Evolutionary conservation across 2,113 vertebrate genomes (phyloP).

Genomic region (Grammomys surdaster): DNA sequence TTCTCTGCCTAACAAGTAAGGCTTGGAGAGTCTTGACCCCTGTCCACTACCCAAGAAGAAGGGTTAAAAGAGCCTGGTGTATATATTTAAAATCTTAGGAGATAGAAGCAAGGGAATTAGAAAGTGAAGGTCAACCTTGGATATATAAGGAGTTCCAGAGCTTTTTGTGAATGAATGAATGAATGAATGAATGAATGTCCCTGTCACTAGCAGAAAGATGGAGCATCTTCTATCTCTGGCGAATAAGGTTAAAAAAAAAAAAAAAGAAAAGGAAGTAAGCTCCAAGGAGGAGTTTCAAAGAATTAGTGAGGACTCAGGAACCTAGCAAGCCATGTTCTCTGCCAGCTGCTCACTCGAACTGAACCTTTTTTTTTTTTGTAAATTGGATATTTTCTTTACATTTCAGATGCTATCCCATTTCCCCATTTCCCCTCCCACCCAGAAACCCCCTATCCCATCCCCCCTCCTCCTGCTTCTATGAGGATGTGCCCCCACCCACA

Average conservation of each 20-base stretch:
- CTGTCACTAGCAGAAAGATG: not conserved
- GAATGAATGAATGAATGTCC: not conserved
- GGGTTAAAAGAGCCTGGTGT: not conserved
- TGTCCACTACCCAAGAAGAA: not conserved
- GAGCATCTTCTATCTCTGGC: not conserved
- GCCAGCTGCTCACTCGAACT: conserved; percentile 14
- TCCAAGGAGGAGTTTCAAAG: conserved; percentile 23
- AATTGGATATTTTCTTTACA: too few species aligned
- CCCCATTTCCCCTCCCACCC: too few species aligned
- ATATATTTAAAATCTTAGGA: not conserved
- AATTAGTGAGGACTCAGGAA: conserved; percentile 48
- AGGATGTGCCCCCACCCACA: too few species aligned
- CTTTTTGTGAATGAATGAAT: not conserved
- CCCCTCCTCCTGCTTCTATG: too few species aligned
- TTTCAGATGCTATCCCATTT: too few species aligned
- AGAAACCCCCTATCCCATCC: too few species aligned
- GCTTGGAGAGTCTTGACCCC: not conserved
- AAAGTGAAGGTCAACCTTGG: not conserved
- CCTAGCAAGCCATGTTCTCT: not conserved
- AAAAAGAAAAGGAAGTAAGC: not conserved
- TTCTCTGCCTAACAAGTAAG: conserved; percentile 7
- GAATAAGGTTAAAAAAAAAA: not conserved
- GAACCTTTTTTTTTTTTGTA: not conserved
- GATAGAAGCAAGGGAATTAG: too few species aligned
- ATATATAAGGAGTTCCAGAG: not conserved